Evolutionary conservation across 1,140 invertebrate species (phyloP).

Genomic region (Lordiphosa stackelbergi): DNA sequence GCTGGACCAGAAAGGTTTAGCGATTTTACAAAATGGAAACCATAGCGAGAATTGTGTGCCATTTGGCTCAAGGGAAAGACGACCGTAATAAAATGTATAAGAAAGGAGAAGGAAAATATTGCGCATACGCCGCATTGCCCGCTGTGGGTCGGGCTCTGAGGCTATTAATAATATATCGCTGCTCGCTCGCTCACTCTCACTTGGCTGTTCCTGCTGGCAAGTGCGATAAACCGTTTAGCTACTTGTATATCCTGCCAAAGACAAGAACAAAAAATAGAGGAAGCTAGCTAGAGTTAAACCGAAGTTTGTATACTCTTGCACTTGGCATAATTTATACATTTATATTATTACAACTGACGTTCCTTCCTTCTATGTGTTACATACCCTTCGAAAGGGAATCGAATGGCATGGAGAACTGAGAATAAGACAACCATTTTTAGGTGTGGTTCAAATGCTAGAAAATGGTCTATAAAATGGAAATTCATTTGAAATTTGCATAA

Average conservation of each 20-base stretch:
- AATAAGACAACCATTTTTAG: too few relatives aligned
- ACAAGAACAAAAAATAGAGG: constrained; percentile 9
- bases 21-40: constrained; percentile 14
- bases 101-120: constrained; percentile 47
- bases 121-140: constrained; percentile 63
- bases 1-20: constrained; percentile 36
- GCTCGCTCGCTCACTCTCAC: constrained; percentile 17
- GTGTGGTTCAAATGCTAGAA: too few relatives aligned
- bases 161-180: constrained; percentile 65
- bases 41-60: constrained; percentile 37
- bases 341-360: too few relatives aligned
- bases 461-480: too few relatives aligned
- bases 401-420: too few relatives aligned
- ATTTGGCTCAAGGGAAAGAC: constrained; percentile 30
- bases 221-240: constrained; percentile 73
- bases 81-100: constrained; percentile 58
- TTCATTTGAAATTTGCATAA: constrained; percentile 4
- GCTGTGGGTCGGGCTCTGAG: constrained; percentile 19
- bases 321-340: too few relatives aligned
- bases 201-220: constrained; percentile 27
- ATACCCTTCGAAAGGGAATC: too few relatives aligned
- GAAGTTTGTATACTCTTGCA: too few relatives aligned
- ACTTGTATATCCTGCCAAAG: constrained; percentile 31
- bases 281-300: background rate
- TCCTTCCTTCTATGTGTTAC: too few relatives aligned